Percentiles rank a stretch among this genome's conserved stretches.
Conservation (phyloP, 2,888 invertebrate genomes). For the Cheilosia urbana region DNA sequence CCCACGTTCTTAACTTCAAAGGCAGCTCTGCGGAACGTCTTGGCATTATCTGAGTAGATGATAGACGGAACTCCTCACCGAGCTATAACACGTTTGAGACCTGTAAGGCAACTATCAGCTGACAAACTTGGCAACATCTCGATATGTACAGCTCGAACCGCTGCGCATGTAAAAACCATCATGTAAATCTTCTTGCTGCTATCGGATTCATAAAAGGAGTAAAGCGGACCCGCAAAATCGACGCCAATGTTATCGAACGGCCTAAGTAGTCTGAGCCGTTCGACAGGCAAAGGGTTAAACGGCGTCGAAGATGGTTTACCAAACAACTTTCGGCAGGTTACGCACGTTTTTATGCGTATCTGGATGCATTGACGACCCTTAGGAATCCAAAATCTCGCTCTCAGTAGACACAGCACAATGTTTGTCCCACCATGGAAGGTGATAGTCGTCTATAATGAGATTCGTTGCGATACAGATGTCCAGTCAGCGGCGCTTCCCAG, state of each 20-base stretch:
- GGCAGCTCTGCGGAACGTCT: slow-evolving; percentile 20
- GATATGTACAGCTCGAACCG: slow-evolving; percentile 14
- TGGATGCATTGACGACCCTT: slow-evolving; percentile 22
- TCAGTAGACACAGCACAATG: slow-evolving; percentile 6
- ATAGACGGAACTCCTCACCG: too few relatives aligned
- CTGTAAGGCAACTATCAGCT: not conserved
- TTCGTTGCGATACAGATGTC: not conserved
- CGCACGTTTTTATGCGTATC: slow-evolving; percentile 1
- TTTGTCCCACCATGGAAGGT: too few relatives aligned
- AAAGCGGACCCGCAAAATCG: too few relatives aligned
- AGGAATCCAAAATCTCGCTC: slow-evolving; percentile 10
- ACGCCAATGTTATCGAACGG: too few relatives aligned
- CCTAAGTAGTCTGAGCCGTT: too few relatives aligned
- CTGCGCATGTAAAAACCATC: slow-evolving; percentile 26
- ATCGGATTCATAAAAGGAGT: too few relatives aligned
- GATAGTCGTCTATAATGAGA: too few relatives aligned
- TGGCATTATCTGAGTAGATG: slow-evolving; percentile 16
- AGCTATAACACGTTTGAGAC: not conserved
- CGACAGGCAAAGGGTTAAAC: too few relatives aligned
- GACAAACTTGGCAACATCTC: slow-evolving; percentile 4
- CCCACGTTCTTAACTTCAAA: not conserved
- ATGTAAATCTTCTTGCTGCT: too few relatives aligned
- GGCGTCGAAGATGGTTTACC: too few relatives aligned
- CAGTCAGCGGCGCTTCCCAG: too few relatives aligned
- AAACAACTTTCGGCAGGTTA: too few relatives aligned